phyloP scores from a whole-genome alignment of 2,888 invertebrate genomes.

The Miltochrista miniata region DNA sequence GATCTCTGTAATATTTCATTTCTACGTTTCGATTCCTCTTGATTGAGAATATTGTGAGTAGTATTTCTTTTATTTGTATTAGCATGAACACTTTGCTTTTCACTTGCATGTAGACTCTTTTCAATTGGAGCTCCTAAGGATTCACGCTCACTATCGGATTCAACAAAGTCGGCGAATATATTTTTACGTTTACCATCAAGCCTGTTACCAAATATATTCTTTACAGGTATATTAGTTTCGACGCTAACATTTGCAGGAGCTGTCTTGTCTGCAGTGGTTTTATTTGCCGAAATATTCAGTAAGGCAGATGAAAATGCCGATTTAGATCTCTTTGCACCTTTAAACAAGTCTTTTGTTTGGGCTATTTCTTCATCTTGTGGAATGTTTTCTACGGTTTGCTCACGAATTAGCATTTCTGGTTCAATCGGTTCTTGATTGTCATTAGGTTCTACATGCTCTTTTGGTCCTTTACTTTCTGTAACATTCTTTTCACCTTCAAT shows the following conservation, averaged over 20 bases:
- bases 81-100: not conserved
- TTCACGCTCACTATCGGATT: constrained; percentile 71
- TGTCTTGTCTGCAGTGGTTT: constrained; percentile 55
- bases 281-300: constrained; percentile 57
- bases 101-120: not conserved
- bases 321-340: constrained; percentile 40
- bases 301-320: constrained; percentile 61
- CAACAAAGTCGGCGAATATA: constrained; percentile 65
- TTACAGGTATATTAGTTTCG: constrained; percentile 47
- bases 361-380: not conserved
- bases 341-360: not conserved
- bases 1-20: not conserved
- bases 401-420: not conserved
- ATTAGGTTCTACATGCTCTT: not conserved
- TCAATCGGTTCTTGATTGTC: not conserved
- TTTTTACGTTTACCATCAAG: constrained; percentile 60
- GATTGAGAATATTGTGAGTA: not conserved
- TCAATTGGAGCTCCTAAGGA: constrained; percentile 43
- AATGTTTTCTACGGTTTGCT: not conserved
- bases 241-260: constrained; percentile 45
- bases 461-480: not conserved
- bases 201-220: constrained; percentile 60
- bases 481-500: not conserved
- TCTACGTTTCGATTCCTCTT: not conserved
- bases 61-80: not conserved